Conservation (phyloP, 2,113 vertebrate genomes). For the Brachypodius melanocephalos region DNA sequence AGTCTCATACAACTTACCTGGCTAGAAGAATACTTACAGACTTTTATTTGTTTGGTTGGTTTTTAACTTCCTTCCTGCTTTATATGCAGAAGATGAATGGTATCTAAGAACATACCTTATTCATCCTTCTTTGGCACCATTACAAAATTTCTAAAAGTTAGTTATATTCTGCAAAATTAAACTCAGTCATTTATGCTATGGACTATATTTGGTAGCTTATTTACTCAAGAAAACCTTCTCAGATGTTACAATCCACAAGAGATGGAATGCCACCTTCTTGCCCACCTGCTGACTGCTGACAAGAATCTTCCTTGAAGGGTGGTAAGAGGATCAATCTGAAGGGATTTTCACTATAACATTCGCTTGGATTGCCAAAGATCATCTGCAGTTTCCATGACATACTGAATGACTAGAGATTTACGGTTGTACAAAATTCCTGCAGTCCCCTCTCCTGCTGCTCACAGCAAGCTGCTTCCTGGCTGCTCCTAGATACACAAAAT, state of each 20-base stretch:
- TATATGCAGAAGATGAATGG: neutral
- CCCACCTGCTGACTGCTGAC: neutral
- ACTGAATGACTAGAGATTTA: neutral
- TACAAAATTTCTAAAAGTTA: neutral
- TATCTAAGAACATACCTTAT: neutral
- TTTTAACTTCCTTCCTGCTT: neutral
- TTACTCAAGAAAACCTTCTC: neutral
- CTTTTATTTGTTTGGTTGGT: neutral
- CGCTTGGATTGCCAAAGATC: neutral
- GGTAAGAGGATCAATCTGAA: neutral
- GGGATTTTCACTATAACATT: neutral
- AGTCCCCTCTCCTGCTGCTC: constrained; percentile 4
- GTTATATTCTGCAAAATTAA: neutral
- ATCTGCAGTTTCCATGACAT: neutral
- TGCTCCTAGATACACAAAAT: neutral
- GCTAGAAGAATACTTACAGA: neutral
- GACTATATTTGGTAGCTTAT: neutral
- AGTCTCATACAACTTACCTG: neutral
- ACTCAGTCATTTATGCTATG: neutral
- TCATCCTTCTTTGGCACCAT: neutral
- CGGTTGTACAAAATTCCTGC: neutral
- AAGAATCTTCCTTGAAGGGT: neutral
- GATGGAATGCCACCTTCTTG: neutral
- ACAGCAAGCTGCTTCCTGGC: constrained; percentile 21
- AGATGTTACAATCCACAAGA: neutral